Base-by-base conservation (phyloP, 2,888 invertebrate genomes). In the Sarcophaga variegata region DNA sequence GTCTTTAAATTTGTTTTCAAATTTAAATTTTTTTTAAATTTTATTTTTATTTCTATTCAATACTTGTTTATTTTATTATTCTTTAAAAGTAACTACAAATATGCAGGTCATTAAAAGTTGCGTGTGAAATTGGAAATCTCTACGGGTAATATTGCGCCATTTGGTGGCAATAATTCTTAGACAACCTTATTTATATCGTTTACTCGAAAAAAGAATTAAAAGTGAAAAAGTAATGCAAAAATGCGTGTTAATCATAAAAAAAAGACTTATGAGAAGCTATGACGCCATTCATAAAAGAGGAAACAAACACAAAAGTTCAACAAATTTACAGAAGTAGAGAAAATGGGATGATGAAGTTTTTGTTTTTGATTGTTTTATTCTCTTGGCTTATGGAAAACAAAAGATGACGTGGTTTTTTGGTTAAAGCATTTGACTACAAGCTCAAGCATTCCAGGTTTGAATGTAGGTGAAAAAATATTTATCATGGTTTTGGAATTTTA, bases 161-260 rank as follows among this genome's bases (percentile, higher is more conserved):
- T 78, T 60, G n/a, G 4, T 17, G 69, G 10, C 37, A 49, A 14
- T 76, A 70, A 69, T 49, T 47, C 71, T 72, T 59, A 47, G 64
- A 72, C 62, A 62, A 54, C 45, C 47, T 11, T 66, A 83, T 79
- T 75, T 83, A 70, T 83, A 70, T 37, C 27, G 49, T 63, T 76
- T 22, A 27, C 8, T 37, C 17, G 20, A 27, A 63, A 67, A 37
- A 49, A 54, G 3, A 47, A 45, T 45, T n/a, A 67, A 78, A 54
- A 45, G 22, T 70, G 14, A 70, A 54, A 63, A 70, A 49, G 54
- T 25, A 64, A 78, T 72, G 49, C 47, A 6, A 54, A 79, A 78
- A 74, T 69, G 74, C 78, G 69, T 83, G 69, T 54, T 66, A 67
- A 75, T 22, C 69, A 25, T 66, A 17, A 79, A n/a, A 4, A 4